A percentile compares a stretch with the other conserved stretches of the same genome.
Conservation (phyloP, 2,888 invertebrate genomes). For the Tipula helvola region DNA sequence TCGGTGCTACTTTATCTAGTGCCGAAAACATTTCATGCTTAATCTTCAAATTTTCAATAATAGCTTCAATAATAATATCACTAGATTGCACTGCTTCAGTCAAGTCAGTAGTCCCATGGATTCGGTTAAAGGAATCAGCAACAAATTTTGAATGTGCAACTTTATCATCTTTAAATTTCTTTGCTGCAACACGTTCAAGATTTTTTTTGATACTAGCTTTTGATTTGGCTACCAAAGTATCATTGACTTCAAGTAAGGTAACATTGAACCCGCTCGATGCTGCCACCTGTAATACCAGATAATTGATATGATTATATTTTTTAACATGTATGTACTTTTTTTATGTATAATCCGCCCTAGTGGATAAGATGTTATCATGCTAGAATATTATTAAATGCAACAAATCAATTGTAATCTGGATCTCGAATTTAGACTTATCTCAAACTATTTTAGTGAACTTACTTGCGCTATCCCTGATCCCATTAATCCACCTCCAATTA, state of each 20-base stretch:
- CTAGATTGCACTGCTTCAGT: slow-evolving; percentile 47
- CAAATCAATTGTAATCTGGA: too few species aligned
- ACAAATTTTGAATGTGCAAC: slow-evolving; percentile 55
- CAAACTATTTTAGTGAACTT: slow-evolving; percentile 20
- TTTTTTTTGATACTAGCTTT: slow-evolving; percentile 52
- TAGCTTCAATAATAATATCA: slow-evolving; percentile 75
- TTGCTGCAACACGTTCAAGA: slow-evolving; percentile 41
- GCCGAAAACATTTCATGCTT: slow-evolving; percentile 64
- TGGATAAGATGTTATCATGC: too few species aligned
- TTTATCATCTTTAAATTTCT: slow-evolving; percentile 53
- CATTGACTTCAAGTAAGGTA: slow-evolving; percentile 63
- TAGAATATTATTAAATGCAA: too few species aligned
- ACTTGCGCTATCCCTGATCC: slow-evolving; percentile 78
- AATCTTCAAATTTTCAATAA: slow-evolving; percentile 67
- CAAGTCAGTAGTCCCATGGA: slow-evolving; percentile 50
- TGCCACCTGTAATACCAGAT: slow-evolving; percentile 47
- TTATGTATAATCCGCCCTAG: too few species aligned
- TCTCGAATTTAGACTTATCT: too few species aligned
- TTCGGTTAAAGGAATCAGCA: slow-evolving; percentile 43
- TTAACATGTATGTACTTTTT: too few species aligned
- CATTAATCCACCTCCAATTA: slow-evolving; percentile 45
- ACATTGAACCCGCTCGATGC: slow-evolving; percentile 76
- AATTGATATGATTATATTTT: too few species aligned
- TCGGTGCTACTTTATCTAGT: slow-evolving; percentile 56
- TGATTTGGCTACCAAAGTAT: slow-evolving; percentile 59